Base-by-base conservation (phyloP, 2,797 vertebrate genomes). In the Acrossocheilus wenchowensis region DNA sequence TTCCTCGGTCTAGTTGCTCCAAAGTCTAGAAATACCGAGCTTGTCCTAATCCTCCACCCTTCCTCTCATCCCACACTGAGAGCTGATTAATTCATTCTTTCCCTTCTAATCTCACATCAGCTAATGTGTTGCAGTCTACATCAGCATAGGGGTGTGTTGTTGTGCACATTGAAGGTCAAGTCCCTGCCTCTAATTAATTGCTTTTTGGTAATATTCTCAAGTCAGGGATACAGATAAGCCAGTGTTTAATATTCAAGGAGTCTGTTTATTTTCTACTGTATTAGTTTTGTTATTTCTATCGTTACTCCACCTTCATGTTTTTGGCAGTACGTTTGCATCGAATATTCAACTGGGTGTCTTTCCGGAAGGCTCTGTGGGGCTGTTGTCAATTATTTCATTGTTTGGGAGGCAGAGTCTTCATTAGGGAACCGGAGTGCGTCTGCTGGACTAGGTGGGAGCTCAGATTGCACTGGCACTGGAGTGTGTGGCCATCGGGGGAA, bases 151-250 rank as follows among this genome's bases (percentile, higher is more conserved):
- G 87, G 90, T 91, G 86, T 91, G 88, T 91, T 89, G 91, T 88
- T 88, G 87, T 89, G 87, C 89, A 93, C 91, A 90, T 90, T 94
- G 93, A 94, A 95, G 93, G 95, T 94, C 93, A 94, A 93, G 93
- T 91, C 89, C 89, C 39, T 39, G 88, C 89, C 83, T 90, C 88
- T 91, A 92, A 92, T 92, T 93, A 94, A 93, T 93, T 93, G 90
- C 82, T 91, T 93, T 93, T 89, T 91, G 88, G 90, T 90, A 80
- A 85, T 90, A 87, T 92, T 93, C 85, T 91, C 87, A 86, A 88
- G 87, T 86, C 85, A 90, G 86, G 90, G 89, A 91, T 91, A 84
- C 90, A 85, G 82, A 90, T 92, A 92, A 93, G 90, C 92, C 89
- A 34, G 36, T 82, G 88, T 90, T 95, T 93, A 92, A 91, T 94